Conservation (phyloP, 2,888 invertebrate genomes). For the Lithophane ornitopus region DNA sequence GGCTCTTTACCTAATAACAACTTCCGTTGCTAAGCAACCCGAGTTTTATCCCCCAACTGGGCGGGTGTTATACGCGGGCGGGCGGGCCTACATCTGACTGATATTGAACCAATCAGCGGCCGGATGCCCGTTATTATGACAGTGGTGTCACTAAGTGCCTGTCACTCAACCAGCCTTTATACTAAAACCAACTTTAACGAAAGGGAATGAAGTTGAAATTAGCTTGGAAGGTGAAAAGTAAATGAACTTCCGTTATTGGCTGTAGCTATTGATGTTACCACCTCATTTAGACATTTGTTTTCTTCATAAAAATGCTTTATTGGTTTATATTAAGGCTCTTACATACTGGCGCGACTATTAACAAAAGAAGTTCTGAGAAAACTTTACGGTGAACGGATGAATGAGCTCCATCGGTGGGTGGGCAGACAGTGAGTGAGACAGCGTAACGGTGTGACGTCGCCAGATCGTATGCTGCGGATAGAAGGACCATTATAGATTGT, state of each 20-base stretch:
- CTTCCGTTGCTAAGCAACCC: conserved; percentile 76
- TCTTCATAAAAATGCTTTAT: not conserved
- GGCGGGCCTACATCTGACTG: conserved; percentile 70
- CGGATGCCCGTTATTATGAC: conserved; percentile 87
- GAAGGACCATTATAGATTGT: conserved; percentile 30
- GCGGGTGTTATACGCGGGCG: conserved; percentile 73
- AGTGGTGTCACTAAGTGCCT: conserved; percentile 81
- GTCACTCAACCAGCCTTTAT: conserved; percentile 71
- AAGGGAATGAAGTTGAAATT: conserved; percentile 46
- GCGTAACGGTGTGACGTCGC: conserved; percentile 93
- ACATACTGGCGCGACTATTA: too few relatives aligned
- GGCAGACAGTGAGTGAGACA: conserved; percentile 85
- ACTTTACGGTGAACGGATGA: too few relatives aligned
- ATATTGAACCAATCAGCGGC: conserved; percentile 79
- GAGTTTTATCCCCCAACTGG: conserved; percentile 67
- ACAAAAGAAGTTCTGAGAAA: too few relatives aligned
- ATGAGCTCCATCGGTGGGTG: conserved; percentile 89
- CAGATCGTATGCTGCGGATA: conserved; percentile 93
- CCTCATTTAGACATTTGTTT: conserved; percentile 15
- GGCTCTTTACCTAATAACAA: conserved; percentile 33
- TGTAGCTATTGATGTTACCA: conserved; percentile 58
- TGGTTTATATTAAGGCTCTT: too few relatives aligned
- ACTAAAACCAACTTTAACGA: conserved; percentile 58
- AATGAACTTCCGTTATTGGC: conserved; percentile 79
- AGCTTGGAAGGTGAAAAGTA: conserved; percentile 43